phyloP scores from a whole-genome alignment of 1,140 invertebrate genomes.

The Tetranychus cinnabarinus region DNA sequence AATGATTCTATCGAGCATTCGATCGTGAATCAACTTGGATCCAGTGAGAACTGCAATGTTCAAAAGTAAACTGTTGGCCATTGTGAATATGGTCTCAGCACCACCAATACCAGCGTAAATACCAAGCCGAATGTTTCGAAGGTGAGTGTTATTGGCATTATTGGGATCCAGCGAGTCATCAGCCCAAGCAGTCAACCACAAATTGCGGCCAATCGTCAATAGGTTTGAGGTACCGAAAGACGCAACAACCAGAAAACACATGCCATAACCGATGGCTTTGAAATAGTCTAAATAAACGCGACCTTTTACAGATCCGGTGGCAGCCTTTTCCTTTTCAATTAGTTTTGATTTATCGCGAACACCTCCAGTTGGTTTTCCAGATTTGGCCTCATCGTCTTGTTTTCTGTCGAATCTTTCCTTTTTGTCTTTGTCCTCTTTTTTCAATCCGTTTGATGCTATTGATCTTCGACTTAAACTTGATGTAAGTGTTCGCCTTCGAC shows the following conservation, averaged over 20 bases:
- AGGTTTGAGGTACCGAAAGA: constrained; percentile 6
- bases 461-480: background rate
- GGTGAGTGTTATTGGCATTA: constrained; percentile 23
- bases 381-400: background rate
- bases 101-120: constrained; percentile 68
- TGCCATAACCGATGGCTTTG: background rate
- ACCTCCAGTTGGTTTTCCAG: background rate
- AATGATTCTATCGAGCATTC: constrained; percentile 33
- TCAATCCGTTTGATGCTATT: background rate
- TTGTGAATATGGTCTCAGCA: constrained; percentile 31
- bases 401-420: background rate
- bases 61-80: constrained; percentile 1
- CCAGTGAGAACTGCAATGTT: background rate
- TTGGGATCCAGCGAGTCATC: constrained; percentile 10
- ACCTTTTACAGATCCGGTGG: constrained; percentile 3
- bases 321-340: constrained; percentile 43
- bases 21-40: background rate
- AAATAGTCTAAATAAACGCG: constrained; percentile 3
- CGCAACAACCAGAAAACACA: background rate
- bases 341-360: constrained; percentile 29
- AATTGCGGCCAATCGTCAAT: constrained; percentile 17
- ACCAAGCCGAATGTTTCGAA: constrained; percentile 52
- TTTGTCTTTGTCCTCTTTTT: background rate
- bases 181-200: constrained; percentile 22
- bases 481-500: background rate